phyloP scores from a whole-genome alignment of 2,113 vertebrate species.

The Gallinago undulata region DNA sequence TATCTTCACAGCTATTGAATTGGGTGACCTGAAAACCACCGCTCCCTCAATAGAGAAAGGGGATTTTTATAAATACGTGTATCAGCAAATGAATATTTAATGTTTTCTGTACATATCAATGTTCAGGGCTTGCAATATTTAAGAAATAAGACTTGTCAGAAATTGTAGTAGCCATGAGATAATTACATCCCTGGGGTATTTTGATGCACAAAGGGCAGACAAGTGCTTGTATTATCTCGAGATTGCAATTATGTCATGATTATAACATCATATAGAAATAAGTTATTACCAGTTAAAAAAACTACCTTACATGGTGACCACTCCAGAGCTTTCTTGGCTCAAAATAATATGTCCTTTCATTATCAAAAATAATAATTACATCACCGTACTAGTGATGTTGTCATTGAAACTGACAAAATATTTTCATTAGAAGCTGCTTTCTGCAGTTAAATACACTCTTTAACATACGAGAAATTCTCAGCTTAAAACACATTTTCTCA shows the following conservation, averaged over 20 bases:
- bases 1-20: background rate
- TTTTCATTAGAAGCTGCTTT: background rate
- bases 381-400: background rate
- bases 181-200: constrained; percentile 39
- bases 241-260: background rate
- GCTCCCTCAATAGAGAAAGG: background rate
- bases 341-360: background rate
- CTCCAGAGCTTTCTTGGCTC: background rate
- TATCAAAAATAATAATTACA: background rate
- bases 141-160: constrained; percentile 39
- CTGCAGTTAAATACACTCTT: background rate
- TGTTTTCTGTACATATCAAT: constrained; percentile 7
- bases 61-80: constrained; percentile 8
- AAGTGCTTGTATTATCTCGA: background rate
- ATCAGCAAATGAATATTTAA: constrained; percentile 67
- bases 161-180: constrained; percentile 24
- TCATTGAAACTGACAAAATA: background rate
- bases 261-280: background rate
- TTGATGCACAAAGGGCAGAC: background rate
- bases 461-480: background rate
- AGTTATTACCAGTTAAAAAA: background rate
- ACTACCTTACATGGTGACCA: background rate
- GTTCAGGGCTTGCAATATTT: constrained; percentile 32
- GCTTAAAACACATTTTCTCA: background rate
- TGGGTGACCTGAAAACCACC: constrained; percentile 16